These are phyloP conservation scores for Eremophila alpestris DNA, from an alignment of 2,797 vertebrate species.

Conservation along the genomic window DNA sequence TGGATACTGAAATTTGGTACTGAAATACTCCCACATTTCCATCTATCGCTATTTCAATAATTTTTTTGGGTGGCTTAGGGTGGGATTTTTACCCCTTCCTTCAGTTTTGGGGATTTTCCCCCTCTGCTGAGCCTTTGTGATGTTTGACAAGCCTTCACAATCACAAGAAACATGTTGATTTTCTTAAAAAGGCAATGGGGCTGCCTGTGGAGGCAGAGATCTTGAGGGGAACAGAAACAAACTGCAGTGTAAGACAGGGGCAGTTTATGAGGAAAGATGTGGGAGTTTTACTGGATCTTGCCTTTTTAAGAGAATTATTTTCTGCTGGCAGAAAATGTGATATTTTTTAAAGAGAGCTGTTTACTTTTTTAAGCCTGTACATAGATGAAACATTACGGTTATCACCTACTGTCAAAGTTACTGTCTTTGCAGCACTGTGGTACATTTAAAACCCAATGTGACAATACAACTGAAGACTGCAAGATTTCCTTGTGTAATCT, in stretches of 20 bases:
- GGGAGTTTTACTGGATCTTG: background rate
- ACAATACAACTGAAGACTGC: conserved; percentile 37
- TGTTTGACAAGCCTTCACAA: background rate
- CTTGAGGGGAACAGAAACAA: background rate
- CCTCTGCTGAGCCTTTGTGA: background rate
- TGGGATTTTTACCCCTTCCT: background rate
- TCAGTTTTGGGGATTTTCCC: background rate
- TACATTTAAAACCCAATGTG: conserved; percentile 6
- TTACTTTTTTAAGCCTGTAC: conserved; percentile 19
- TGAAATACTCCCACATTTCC: background rate
- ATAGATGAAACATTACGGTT: background rate
- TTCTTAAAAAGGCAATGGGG: conserved; percentile 31
- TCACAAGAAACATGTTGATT: background rate
- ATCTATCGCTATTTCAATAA: background rate
- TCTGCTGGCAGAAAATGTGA: conserved; percentile 64
- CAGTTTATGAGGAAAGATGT: background rate
- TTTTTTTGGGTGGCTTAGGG: background rate
- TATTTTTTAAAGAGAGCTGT: background rate
- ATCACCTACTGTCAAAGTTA: background rate
- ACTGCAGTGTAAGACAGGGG: background rate
- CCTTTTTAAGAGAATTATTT: conserved; percentile 52
- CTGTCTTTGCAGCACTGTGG: conserved; percentile 7
- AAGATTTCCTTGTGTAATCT: conserved; percentile 31
- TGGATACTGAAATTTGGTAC: background rate
- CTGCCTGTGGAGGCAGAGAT: background rate